Evolutionary conservation across 2,888 invertebrate genomes (phyloP).

Genomic region (Anodontia alba): DNA sequence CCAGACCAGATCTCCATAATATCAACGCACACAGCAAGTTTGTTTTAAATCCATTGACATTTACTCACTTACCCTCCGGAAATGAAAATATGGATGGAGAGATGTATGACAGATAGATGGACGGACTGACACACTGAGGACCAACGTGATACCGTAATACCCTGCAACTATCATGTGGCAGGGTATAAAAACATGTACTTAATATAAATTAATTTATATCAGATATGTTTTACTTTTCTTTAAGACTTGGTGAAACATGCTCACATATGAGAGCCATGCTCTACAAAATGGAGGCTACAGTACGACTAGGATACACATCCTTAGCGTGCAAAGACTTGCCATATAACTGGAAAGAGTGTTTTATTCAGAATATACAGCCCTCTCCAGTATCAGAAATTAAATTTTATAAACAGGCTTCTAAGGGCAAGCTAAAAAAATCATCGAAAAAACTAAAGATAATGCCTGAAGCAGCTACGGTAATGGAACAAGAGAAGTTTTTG

Average conservation of each 20-base stretch:
- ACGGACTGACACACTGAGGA: no score
- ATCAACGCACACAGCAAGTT: no score
- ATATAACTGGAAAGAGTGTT: constrained; percentile 40
- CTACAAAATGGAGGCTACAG: constrained; percentile 53
- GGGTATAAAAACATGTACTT: no score
- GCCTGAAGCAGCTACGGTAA: background rate
- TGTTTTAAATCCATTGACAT: no score
- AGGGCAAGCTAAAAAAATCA: background rate
- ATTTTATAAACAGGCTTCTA: constrained; percentile 23
- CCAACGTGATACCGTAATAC: no score
- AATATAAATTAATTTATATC: no score
- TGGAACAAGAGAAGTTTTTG: background rate
- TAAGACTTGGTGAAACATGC: constrained; percentile 48
- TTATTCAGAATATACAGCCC: constrained; percentile 35
- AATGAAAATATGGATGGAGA: no score
- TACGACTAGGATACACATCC: constrained; percentile 38
- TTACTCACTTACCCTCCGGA: no score
- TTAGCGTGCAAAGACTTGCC: constrained; percentile 36
- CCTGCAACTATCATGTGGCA: no score
- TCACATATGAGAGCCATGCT: constrained; percentile 41
- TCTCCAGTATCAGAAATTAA: constrained; percentile 22
- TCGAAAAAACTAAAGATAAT: background rate
- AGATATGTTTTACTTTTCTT: no score
- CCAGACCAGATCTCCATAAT: no score
- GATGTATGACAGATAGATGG: no score